These are phyloP conservation scores for Lamellibrachia luymesi DNA, from an alignment of 1,140 invertebrate species.

Conservation along the genomic window DNA sequence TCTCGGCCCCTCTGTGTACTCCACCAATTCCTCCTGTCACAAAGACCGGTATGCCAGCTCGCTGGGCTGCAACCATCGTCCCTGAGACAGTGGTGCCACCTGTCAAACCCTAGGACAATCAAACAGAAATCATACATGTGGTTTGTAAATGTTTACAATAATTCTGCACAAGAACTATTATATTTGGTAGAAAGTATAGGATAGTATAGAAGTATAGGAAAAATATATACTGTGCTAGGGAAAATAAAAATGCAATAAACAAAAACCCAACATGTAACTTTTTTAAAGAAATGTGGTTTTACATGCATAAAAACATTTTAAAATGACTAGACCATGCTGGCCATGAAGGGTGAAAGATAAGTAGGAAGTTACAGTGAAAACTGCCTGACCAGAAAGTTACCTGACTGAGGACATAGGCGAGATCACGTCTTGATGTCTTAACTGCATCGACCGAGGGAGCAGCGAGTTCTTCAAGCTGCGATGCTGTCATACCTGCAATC, in stretches of 20 bases:
- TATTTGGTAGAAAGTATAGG: neutral
- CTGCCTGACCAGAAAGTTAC: conserved; percentile 42
- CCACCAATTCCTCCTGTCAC: conserved; percentile 91
- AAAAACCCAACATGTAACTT: too few relatives aligned
- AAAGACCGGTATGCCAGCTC: conserved; percentile 85
- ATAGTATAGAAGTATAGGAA: too few relatives aligned
- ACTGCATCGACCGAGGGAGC: conserved; percentile 54
- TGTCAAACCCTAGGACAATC: conserved; percentile 61
- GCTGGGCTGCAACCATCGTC: conserved; percentile 82
- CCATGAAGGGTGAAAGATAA: neutral
- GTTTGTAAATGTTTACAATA: neutral
- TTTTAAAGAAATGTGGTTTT: too few relatives aligned
- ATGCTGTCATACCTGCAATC: conserved; percentile 57
- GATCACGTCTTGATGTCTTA: conserved; percentile 85
- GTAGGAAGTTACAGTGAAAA: neutral
- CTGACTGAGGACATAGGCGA: conserved; percentile 73
- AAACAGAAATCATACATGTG: conserved; percentile 24
- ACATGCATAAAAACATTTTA: too few relatives aligned
- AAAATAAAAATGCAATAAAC: too few relatives aligned
- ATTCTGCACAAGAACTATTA: neutral
- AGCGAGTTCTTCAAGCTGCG: conserved; percentile 65
- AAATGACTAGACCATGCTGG: too few relatives aligned
- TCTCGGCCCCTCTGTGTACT: conserved; percentile 85
- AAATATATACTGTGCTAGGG: too few relatives aligned
- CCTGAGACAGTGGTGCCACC: conserved; percentile 96